Conservation (phyloP, 2,888 invertebrate species). For the Trypoxylon attenuatum region DNA sequence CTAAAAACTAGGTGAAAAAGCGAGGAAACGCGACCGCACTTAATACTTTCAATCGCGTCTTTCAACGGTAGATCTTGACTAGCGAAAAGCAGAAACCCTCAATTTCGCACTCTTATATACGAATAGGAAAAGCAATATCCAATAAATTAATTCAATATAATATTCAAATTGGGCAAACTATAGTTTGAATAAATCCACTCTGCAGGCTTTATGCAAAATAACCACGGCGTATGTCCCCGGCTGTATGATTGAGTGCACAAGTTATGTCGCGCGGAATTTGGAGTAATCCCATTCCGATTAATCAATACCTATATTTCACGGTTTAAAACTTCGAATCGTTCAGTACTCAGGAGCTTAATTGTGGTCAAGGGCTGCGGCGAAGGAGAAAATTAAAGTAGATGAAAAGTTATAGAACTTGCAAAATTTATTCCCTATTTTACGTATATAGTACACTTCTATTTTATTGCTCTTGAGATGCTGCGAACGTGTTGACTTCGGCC, state of each 20-base stretch:
- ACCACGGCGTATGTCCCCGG: background rate
- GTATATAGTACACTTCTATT: constrained; percentile 35
- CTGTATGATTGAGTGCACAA: background rate
- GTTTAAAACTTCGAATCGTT: constrained; percentile 44
- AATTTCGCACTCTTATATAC: constrained; percentile 43
- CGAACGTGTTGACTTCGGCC: constrained; percentile 78
- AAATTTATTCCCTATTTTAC: background rate
- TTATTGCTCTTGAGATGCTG: constrained; percentile 76
- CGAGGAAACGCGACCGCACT: too few relatives aligned
- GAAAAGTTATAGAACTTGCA: background rate
- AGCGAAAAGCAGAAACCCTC: too few relatives aligned
- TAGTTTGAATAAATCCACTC: constrained; percentile 9
- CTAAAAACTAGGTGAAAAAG: too few relatives aligned
- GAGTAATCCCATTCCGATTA: constrained; percentile 39
- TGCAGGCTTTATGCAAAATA: constrained; percentile 1
- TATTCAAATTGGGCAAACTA: constrained; percentile 59
- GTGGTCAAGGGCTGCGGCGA: too few relatives aligned
- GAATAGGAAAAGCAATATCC: constrained; percentile 15
- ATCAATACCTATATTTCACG: constrained; percentile 45
- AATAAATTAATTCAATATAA: constrained; percentile 64
- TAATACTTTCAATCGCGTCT: too few relatives aligned
- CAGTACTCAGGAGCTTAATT: too few relatives aligned
- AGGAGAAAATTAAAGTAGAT: too few relatives aligned
- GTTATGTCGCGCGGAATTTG: constrained; percentile 54
- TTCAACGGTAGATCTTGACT: too few relatives aligned